Evolutionary conservation across 2,113 vertebrate species (phyloP), one percentile per base, ranked within the genome.

Genomic region (Orycteropus afer): DNA sequence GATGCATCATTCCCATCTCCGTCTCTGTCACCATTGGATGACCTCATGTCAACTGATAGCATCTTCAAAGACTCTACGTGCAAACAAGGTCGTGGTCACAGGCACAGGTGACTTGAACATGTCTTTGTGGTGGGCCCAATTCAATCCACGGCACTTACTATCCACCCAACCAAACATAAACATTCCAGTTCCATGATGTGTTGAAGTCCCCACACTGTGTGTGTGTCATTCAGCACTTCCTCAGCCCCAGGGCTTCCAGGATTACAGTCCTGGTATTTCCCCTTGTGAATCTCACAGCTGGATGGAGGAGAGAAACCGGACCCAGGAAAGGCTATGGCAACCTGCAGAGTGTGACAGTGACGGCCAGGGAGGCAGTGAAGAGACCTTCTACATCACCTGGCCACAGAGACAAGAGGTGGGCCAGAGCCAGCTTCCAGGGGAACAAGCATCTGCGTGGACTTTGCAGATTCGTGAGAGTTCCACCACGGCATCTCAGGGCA

Each of bases 401-500:
- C 32, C 29, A 32, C 12, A 34, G 29, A 27, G 40, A 40, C 42
- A 8, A 59, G 5, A 40, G 12, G 5, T 55, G 47, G 13, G 12
- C 11, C 59, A 20, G 13, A 32, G 55, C 55, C 2, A 40, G 15
- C 63, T 14, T 1, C 32, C 0, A 25, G 22, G 47, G 47, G 42
- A 5, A 32, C 42, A 8, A 13, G 40, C 32, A 6, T 45, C 61
- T n/a, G 45, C 18, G 45, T n/a, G 18, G 45, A 17, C 29, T 9
- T 7, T 27, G 25, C 45, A 20, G 2, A 1, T 42, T 23, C 3
- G 14, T 0, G 0, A 37, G 61, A 37, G 11, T 27, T 57, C 81
- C 10, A 0, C 6, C 0, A 4, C 3, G 25, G 34, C 29, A 32
- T 65, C 61, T 3, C 5, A 5, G 29, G 13, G 15, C 61, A 15